phyloP scores from a whole-genome alignment of 2,888 invertebrate genomes.

The Diaperis boleti region DNA sequence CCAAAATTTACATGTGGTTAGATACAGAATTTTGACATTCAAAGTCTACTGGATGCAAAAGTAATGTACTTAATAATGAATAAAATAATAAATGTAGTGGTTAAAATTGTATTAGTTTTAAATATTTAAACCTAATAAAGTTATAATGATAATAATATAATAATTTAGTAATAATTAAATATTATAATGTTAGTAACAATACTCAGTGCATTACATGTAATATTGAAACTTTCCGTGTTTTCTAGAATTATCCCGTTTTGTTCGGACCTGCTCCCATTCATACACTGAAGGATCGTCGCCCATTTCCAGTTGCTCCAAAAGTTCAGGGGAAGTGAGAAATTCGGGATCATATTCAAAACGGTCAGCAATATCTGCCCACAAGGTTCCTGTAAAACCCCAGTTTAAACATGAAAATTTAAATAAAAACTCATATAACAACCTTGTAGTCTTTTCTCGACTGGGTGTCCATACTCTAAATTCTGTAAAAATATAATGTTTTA shows the following conservation, averaged over 20 bases:
- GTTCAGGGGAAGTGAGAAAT: slow-evolving; percentile 54
- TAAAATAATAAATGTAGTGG: no score
- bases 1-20: no score
- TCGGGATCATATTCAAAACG: slow-evolving; percentile 62
- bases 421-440: not conserved
- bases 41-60: no score
- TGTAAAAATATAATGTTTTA: not conserved
- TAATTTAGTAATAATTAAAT: not conserved
- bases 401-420: not conserved
- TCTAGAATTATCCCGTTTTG: slow-evolving; percentile 47
- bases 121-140: not conserved
- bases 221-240: slow-evolving; percentile 11
- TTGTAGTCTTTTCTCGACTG: slow-evolving; percentile 14
- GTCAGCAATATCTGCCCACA: slow-evolving; percentile 61
- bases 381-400: not conserved
- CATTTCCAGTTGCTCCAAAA: slow-evolving; percentile 50
- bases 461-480: slow-evolving; percentile 15
- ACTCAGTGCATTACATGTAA: slow-evolving; percentile 16
- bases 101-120: no score
- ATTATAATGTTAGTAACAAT: not conserved
- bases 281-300: slow-evolving; percentile 56
- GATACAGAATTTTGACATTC: no score
- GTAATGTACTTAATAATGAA: no score
- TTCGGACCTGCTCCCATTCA: slow-evolving; percentile 54
- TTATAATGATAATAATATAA: not conserved